Evolutionary conservation across 2,113 vertebrate genomes (phyloP).

Genomic region (Tyto alba): DNA sequence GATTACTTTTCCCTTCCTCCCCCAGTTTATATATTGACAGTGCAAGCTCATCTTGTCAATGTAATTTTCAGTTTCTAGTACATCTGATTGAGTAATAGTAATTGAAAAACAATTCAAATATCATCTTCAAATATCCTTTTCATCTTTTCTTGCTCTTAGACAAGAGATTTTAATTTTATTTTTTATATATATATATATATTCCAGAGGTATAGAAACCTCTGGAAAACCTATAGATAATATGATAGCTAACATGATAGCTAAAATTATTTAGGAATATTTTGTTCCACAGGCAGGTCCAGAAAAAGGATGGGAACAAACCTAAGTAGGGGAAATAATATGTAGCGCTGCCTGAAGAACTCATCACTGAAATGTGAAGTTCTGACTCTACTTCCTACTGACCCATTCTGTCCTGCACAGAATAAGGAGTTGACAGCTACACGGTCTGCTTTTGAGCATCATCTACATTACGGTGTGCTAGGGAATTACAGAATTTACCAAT

Average conservation of each 20-base stretch:
- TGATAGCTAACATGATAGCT: neutral
- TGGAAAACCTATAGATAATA: neutral
- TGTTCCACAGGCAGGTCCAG: neutral
- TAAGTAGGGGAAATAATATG: neutral
- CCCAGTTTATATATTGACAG: neutral
- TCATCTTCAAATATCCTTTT: neutral
- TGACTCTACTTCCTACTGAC: neutral
- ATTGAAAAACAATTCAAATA: constrained; percentile 13
- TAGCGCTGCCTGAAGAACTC: neutral
- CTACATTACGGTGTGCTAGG: neutral
- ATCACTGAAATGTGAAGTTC: neutral
- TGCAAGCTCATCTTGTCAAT: neutral
- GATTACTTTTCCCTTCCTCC: neutral
- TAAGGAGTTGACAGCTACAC: neutral
- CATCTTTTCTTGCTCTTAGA: neutral
- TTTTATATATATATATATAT: too few relatives aligned
- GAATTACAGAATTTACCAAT: neutral
- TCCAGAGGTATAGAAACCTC: too few relatives aligned
- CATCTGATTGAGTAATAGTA: neutral
- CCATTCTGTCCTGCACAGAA: neutral
- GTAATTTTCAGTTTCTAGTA: neutral
- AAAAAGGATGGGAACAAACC: neutral
- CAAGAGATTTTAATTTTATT: neutral
- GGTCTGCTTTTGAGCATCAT: neutral
- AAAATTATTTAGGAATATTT: neutral